Conservation (phyloP, 2,888 invertebrate species). For the Ichneumon xanthorius region DNA sequence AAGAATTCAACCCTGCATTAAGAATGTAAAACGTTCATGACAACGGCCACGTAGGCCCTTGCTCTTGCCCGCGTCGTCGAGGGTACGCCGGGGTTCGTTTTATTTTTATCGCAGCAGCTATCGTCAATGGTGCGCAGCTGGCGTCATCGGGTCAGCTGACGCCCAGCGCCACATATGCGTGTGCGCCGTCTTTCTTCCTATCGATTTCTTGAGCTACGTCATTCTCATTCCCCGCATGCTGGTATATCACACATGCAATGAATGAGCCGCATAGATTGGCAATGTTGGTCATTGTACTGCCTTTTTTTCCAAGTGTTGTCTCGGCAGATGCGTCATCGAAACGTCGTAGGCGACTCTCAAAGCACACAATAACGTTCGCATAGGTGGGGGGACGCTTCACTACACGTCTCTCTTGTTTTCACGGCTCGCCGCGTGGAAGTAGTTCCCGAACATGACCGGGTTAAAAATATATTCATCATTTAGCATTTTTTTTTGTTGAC, state of each 20-base stretch:
- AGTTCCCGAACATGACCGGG: not conserved
- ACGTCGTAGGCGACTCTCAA: constrained; percentile 9
- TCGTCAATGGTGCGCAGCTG: constrained; percentile 41
- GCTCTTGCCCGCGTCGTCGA: constrained; percentile 8
- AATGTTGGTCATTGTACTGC: not conserved
- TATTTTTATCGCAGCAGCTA: constrained; percentile 41
- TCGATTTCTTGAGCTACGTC: constrained; percentile 32
- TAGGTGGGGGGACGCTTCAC: not conserved
- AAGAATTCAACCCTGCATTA: not conserved
- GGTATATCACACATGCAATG: not conserved
- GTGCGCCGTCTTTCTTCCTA: constrained; percentile 4
- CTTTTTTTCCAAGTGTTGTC: not conserved
- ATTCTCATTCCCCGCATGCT: constrained; percentile 2
- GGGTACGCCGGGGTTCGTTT: constrained; percentile 24
- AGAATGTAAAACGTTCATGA: not conserved
- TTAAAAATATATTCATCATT: not conserved
- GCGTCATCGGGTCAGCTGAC: constrained; percentile 50
- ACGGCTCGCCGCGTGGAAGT: not conserved
- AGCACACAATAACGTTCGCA: not conserved
- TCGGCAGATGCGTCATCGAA: constrained; percentile 10
- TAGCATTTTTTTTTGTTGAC: not conserved
- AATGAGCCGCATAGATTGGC: constrained; percentile 6
- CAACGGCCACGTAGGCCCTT: constrained; percentile 24
- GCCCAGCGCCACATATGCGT: not conserved
- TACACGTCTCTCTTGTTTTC: constrained; percentile 6